These are phyloP conservation scores for Uropetala carovei DNA, from an alignment of 2,888 invertebrate genomes.

Conservation along the genomic window DNA sequence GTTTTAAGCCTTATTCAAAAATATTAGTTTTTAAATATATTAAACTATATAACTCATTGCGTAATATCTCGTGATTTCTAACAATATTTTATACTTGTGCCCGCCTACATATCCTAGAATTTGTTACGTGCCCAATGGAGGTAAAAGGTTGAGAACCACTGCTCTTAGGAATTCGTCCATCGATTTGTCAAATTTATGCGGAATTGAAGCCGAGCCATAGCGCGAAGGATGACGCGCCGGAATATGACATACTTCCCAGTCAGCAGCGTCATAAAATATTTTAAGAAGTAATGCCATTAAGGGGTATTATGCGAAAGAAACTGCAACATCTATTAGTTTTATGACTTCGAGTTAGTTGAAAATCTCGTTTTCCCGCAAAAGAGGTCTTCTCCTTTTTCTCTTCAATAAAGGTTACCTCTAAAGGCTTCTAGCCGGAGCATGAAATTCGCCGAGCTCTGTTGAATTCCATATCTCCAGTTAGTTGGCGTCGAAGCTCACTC, in stretches of 20 bases:
- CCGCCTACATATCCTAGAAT: too few species aligned
- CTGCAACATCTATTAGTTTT: not conserved
- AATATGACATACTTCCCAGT: not conserved
- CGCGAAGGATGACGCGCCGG: not conserved
- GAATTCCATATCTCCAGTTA: too few species aligned
- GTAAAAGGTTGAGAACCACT: too few species aligned
- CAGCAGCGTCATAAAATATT: not conserved
- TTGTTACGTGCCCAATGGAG: too few species aligned
- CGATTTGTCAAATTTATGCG: not conserved
- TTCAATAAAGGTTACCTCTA: not conserved
- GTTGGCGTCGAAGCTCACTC: too few species aligned
- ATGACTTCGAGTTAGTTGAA: constrained; percentile 7
- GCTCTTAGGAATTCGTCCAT: not conserved
- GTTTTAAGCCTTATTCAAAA: too few species aligned
- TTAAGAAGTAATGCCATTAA: not conserved
- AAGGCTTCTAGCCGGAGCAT: not conserved
- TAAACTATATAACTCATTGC: too few species aligned
- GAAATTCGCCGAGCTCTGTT: not conserved
- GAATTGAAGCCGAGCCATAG: not conserved
- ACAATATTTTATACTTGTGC: too few species aligned
- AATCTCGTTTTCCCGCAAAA: not conserved
- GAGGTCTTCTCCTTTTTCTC: not conserved
- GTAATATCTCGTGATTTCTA: too few species aligned
- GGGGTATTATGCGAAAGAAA: not conserved
- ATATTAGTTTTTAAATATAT: too few species aligned